A percentile compares a stretch with the other conserved stretches of the same genome.
Conservation (phyloP, 2,888 invertebrate species). For the Netelia virgata region DNA sequence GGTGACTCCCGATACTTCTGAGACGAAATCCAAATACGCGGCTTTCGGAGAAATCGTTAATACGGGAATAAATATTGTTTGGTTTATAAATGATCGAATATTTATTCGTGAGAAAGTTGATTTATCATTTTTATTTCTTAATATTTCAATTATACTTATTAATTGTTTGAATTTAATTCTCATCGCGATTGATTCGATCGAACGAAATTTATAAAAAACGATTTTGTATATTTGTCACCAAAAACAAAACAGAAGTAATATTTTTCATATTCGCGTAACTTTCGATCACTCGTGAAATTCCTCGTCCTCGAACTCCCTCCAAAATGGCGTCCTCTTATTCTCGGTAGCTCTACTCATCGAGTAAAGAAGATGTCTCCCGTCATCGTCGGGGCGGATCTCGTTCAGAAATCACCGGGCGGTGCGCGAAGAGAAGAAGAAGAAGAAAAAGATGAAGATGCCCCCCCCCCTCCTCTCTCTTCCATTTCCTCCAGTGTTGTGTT, state of each 20-base stretch:
- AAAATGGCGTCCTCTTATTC: constrained; percentile 60
- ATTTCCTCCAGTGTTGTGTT: constrained; percentile 23
- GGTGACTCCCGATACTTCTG: constrained; percentile 34
- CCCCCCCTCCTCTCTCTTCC: background rate
- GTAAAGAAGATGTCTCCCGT: constrained; percentile 61
- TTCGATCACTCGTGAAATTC: background rate
- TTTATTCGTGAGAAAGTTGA: no score
- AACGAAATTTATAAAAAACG: background rate
- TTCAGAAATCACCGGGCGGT: constrained; percentile 59
- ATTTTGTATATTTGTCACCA: background rate
- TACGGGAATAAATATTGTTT: no score
- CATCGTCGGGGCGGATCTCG: constrained; percentile 55
- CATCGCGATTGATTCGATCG: background rate
- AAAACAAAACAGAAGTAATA: background rate
- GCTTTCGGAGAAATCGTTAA: background rate
- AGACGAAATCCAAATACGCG: background rate
- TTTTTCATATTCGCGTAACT: background rate
- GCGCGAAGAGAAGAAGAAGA: constrained; percentile 13
- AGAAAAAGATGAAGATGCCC: constrained; percentile 42
- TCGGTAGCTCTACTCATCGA: constrained; percentile 16
- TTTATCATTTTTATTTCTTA: background rate
- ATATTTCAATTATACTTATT: background rate
- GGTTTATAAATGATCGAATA: no score
- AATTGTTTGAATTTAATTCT: no score
- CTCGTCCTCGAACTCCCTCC: background rate